phyloP scores from a whole-genome alignment of 2,888 invertebrate genomes.

The Panzeria rudis region DNA sequence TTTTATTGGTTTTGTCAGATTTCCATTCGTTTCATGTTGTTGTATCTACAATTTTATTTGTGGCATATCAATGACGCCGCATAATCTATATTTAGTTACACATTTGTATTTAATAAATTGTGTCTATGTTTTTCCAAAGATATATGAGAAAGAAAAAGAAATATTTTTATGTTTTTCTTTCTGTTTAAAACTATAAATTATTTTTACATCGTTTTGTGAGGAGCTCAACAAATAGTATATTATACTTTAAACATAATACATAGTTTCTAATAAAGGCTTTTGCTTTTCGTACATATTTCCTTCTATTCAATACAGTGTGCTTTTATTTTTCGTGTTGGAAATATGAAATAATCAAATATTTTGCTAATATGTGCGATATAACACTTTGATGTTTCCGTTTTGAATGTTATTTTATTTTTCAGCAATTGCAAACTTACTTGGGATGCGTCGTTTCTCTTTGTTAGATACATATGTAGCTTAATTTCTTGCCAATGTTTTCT shows the following conservation, averaged over 20 bases:
- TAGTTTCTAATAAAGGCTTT: neutral
- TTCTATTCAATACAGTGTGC: too few relatives aligned
- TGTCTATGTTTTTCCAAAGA: neutral
- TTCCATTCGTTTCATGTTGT: constrained; percentile 33
- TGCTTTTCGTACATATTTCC: neutral
- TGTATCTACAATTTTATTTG: constrained; percentile 26
- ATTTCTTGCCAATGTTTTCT: neutral
- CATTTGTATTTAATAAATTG: constrained; percentile 39
- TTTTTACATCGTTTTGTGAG: constrained; percentile 7
- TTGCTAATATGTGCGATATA: too few relatives aligned
- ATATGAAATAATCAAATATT: too few relatives aligned
- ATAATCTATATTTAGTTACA: constrained; percentile 64
- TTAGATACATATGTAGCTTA: neutral
- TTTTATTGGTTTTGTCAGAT: constrained; percentile 52
- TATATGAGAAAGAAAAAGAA: neutral
- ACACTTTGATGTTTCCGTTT: neutral
- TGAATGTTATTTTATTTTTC: neutral
- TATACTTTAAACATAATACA: too few relatives aligned
- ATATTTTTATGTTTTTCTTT: neutral
- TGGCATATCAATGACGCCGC: constrained; percentile 63
- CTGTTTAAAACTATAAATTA: constrained; percentile 12
- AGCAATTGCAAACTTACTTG: neutral
- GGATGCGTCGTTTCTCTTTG: neutral
- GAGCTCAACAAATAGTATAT: neutral
- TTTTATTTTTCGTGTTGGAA: too few relatives aligned